These are phyloP conservation scores for Lipotes vexillifer DNA, from an alignment of 2,113 vertebrate genomes.

Conservation along the genomic window DNA sequence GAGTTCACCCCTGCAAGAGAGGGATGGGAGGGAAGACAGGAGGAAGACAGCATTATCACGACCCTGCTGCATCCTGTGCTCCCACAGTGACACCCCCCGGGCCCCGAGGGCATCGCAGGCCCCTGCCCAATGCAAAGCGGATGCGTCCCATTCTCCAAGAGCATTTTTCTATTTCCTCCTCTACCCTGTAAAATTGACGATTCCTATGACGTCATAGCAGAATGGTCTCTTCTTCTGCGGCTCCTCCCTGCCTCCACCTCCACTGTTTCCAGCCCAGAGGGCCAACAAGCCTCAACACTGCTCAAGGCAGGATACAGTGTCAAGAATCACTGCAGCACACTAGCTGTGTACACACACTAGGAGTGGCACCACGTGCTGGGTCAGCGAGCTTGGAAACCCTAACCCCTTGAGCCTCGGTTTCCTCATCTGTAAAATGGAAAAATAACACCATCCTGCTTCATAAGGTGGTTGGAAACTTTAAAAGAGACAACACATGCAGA, in stretches of 20 bases:
- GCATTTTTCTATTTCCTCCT: background rate
- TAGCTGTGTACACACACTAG: fast-evolving
- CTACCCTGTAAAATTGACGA: background rate
- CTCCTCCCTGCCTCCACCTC: background rate
- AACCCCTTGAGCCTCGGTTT: background rate
- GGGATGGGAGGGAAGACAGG: constrained; percentile 12
- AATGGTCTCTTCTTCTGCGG: background rate
- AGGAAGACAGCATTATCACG: background rate
- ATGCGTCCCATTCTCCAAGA: background rate
- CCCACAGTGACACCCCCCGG: fast-evolving
- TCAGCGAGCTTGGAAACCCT: background rate
- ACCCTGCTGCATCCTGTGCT: background rate
- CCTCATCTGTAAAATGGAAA: background rate
- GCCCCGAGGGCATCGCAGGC: background rate
- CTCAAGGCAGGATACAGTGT: background rate
- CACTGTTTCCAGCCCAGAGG: background rate
- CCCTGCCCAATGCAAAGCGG: background rate
- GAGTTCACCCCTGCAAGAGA: constrained; percentile 90
- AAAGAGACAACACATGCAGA: background rate
- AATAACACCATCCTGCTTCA: background rate
- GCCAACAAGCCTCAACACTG: background rate
- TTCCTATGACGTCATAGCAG: background rate
- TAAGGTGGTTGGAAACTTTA: background rate
- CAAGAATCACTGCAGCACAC: background rate
- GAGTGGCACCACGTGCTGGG: too few species aligned